Percentiles rank a stretch among this genome's conserved stretches.
Conservation (phyloP, 1,140 invertebrate species). For the Gerris buenoi region DNA sequence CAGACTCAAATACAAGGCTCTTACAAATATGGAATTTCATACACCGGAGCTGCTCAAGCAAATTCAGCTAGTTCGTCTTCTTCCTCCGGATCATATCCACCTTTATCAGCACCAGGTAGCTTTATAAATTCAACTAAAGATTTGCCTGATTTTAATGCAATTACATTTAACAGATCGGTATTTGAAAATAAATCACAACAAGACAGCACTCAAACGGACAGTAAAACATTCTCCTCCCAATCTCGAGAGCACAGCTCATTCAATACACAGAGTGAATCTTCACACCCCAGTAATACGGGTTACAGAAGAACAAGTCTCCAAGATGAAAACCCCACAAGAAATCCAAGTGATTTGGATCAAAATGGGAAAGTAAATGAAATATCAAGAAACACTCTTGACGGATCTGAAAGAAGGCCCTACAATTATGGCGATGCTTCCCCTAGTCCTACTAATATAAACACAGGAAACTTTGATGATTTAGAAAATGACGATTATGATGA, state of each 20-base stretch:
- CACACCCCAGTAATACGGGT: not conserved
- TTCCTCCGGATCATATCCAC: not conserved
- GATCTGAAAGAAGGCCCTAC: not conserved
- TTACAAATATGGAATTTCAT: constrained; percentile 58
- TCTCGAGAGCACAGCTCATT: not conserved
- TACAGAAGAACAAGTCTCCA: not conserved
- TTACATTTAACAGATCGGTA: constrained; percentile 16
- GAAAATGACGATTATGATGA: constrained; percentile 33
- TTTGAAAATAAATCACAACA: not conserved
- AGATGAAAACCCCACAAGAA: not conserved
- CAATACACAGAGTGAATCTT: not conserved
- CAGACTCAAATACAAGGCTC: constrained; percentile 64
- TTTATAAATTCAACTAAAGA: constrained; percentile 19
- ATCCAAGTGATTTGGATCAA: not conserved
- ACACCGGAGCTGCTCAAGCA: constrained; percentile 63
- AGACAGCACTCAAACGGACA: not conserved
- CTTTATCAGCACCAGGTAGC: constrained; percentile 4
- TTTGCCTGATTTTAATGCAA: constrained; percentile 25
- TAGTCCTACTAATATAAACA: not conserved
- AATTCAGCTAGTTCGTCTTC: constrained; percentile 54
- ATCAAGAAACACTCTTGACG: not conserved
- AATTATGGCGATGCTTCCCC: not conserved
- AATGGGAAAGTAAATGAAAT: not conserved
- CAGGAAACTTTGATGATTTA: constrained; percentile 22
- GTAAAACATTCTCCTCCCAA: not conserved